Percentiles rank a stretch among this genome's conserved stretches.
phyloP scores from a whole-genome alignment of 2,888 invertebrate species.

The Rhamphomyia laevipes region DNA sequence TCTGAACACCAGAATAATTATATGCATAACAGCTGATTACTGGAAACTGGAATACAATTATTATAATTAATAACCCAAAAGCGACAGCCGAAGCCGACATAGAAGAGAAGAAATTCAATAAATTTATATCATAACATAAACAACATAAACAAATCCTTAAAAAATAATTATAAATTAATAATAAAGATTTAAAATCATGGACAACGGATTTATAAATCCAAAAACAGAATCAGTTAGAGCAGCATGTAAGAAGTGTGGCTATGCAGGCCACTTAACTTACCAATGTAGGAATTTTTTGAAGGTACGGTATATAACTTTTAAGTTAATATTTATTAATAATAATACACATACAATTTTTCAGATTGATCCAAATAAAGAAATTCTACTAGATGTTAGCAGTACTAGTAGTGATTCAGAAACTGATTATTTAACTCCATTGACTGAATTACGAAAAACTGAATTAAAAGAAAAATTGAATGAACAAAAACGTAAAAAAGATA shows the following conservation, averaged over 20 bases:
- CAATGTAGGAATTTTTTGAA: constrained; percentile 67
- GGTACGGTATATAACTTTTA: background rate
- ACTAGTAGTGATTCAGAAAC: constrained; percentile 79
- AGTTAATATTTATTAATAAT: too few species aligned
- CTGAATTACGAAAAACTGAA: constrained; percentile 66
- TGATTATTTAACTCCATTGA: constrained; percentile 74
- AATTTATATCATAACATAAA: background rate
- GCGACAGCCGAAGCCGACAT: background rate
- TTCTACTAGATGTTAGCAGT: constrained; percentile 85
- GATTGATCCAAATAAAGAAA: constrained; percentile 86
- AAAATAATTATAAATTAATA: too few species aligned
- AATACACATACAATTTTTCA: constrained; percentile 19
- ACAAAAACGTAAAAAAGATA: background rate
- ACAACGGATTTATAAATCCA: constrained; percentile 24
- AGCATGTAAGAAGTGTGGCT: constrained; percentile 91
- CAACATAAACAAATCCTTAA: too few species aligned
- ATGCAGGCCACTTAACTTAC: constrained; percentile 90
- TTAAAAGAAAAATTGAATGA: constrained; percentile 49
- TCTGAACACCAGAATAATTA: too few species aligned
- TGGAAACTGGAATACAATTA: too few species aligned
- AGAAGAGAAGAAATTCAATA: background rate
- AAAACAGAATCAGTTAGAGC: constrained; percentile 66
- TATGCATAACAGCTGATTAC: too few species aligned
- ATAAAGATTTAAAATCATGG: background rate
- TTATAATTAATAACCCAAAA: too few species aligned